Evolutionary conservation across 2,888 invertebrate genomes (phyloP).

Genomic region (Pharmacophagus antenor): DNA sequence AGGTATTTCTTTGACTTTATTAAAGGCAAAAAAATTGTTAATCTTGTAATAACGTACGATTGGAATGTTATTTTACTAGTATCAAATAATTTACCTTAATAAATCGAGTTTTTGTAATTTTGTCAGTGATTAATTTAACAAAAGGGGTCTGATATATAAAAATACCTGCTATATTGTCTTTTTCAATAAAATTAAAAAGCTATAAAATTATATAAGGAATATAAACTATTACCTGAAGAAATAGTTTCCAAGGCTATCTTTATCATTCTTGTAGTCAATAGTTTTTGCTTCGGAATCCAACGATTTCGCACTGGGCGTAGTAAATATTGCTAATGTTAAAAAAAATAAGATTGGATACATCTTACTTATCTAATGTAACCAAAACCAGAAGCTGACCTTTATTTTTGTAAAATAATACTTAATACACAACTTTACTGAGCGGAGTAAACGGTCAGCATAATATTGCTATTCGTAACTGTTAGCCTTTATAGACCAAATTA

Average conservation of each 20-base stretch:
- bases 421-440: conserved; percentile 12
- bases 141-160: too few relatives aligned
- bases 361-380: not conserved
- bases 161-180: too few relatives aligned
- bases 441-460: conserved; percentile 1
- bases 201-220: too few relatives aligned
- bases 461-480: not conserved
- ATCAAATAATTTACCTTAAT: too few relatives aligned
- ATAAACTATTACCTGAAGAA: conserved; percentile 39
- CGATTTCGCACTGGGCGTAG: not conserved
- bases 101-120: too few relatives aligned
- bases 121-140: too few relatives aligned
- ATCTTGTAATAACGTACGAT: too few relatives aligned
- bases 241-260: conserved; percentile 36
- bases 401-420: not conserved
- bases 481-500: conserved; percentile 20
- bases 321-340: conserved; percentile 1
- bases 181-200: too few relatives aligned
- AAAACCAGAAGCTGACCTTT: not conserved
- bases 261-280: conserved; percentile 18
- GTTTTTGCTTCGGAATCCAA: conserved; percentile 2
- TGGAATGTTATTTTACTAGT: too few relatives aligned
- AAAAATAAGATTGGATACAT: conserved; percentile 9
- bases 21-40: too few relatives aligned
- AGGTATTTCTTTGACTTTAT: too few relatives aligned